Evolutionary conservation across 2,888 invertebrate species (phyloP).

Genomic region (Aquatica leii): DNA sequence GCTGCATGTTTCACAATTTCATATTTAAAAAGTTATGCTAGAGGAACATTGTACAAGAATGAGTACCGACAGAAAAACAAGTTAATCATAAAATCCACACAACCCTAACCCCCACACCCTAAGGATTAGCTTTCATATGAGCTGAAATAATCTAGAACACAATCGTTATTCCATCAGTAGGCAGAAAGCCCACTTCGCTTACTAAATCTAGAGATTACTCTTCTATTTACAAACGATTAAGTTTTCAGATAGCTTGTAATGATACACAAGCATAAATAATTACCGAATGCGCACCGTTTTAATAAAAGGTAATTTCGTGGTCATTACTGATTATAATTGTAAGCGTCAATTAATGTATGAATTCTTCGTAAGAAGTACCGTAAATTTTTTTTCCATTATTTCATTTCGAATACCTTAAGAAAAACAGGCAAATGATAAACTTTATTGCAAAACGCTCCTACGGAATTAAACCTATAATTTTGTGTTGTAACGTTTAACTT

Average conservation of each 20-base stretch:
- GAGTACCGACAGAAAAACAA: neutral
- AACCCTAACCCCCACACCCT: slow-evolving; percentile 29
- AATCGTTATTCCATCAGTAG: slow-evolving; percentile 41
- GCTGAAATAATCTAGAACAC: slow-evolving; percentile 43
- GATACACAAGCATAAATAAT: slow-evolving; percentile 29
- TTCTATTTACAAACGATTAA: slow-evolving; percentile 41
- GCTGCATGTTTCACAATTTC: slow-evolving; percentile 14
- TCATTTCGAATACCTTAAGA: too few relatives aligned
- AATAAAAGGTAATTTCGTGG: too few relatives aligned
- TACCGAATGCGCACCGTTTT: too few relatives aligned
- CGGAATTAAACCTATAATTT: too few relatives aligned
- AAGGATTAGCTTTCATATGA: slow-evolving; percentile 37
- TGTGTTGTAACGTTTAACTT: too few relatives aligned
- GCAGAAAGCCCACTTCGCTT: slow-evolving; percentile 21
- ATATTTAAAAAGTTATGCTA: neutral
- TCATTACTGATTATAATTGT: neutral
- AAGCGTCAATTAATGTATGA: neutral
- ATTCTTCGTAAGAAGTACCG: too few relatives aligned
- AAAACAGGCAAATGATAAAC: too few relatives aligned
- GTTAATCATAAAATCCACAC: slow-evolving; percentile 15
- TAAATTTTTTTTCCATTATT: too few relatives aligned
- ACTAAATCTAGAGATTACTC: slow-evolving; percentile 34
- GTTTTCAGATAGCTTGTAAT: slow-evolving; percentile 32
- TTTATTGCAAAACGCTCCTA: too few relatives aligned
- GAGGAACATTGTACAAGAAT: neutral